Evolutionary conservation across 1,140 invertebrate genomes (phyloP).

Genomic region (Oedothorax gibbosus): DNA sequence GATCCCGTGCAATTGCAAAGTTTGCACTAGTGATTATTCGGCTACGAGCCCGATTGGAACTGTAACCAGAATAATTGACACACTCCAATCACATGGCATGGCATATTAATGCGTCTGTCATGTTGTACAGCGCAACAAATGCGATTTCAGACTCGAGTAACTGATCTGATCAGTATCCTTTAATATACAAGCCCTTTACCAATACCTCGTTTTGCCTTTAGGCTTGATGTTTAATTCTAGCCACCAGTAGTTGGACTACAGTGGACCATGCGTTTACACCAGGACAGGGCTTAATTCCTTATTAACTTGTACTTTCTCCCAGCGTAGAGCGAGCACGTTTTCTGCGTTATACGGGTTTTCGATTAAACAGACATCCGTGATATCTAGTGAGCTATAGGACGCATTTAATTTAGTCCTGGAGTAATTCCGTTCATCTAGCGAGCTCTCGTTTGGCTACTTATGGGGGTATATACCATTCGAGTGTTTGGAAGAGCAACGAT

Average conservation of each 20-base stretch:
- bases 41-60: conserved; percentile 27
- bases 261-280: conserved; percentile 2
- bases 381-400: conserved; percentile 23
- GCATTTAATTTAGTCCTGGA: conserved; percentile 22
- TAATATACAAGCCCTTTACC: conserved; percentile 18
- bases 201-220: conserved; percentile 4
- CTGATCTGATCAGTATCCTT: conserved; percentile 33
- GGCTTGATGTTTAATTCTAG: conserved; percentile 28
- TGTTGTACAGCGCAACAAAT: conserved; percentile 24
- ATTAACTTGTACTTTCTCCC: conserved; percentile 38
- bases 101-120: conserved; percentile 36
- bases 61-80: conserved; percentile 25
- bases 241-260: background rate
- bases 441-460: conserved; percentile 25
- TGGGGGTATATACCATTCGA: background rate
- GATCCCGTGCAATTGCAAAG: background rate
- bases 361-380: conserved; percentile 19
- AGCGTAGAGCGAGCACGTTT: conserved; percentile 6
- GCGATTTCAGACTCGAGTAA: conserved; percentile 9
- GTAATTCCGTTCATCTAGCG: conserved; percentile 1
- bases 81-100: conserved; percentile 14
- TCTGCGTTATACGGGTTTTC: conserved; percentile 22
- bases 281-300: conserved; percentile 15
- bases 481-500: too few species aligned
- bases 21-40: conserved; percentile 18